Conservation (phyloP, 2,113 vertebrate genomes). For the Rhipidura dahli region DNA sequence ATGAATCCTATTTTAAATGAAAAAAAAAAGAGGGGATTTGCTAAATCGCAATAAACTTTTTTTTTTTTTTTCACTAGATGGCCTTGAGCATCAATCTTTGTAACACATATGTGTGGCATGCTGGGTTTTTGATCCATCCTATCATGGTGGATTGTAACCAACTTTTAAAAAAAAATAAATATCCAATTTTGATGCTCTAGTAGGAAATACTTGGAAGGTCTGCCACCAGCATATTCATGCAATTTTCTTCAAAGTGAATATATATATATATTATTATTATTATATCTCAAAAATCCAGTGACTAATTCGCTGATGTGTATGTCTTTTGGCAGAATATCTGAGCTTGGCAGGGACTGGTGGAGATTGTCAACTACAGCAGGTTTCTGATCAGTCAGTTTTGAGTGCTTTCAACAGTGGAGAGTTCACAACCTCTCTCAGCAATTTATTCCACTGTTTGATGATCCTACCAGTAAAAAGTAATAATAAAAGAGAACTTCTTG, state of each 20-base stretch:
- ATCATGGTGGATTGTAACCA: accelerated
- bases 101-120: not conserved
- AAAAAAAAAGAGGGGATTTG: not conserved
- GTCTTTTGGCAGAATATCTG: not conserved
- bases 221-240: not conserved
- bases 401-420: not conserved
- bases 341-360: not conserved
- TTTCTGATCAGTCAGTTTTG: not conserved
- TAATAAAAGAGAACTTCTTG: not conserved
- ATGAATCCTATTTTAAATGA: not conserved
- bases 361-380: not conserved
- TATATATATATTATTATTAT: not conserved
- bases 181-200: not conserved
- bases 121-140: not conserved
- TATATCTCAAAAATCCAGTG: not conserved
- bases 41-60: not conserved
- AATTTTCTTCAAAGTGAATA: not conserved
- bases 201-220: not conserved
- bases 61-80: not conserved
- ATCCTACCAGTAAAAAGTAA: not conserved
- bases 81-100: not conserved
- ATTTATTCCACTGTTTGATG: not conserved
- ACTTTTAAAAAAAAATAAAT: not conserved
- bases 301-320: not conserved
- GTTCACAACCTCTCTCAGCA: not conserved